Evolutionary conservation across 2,888 invertebrate genomes (phyloP).

Genomic region (Brachynemurus nebulosus): DNA sequence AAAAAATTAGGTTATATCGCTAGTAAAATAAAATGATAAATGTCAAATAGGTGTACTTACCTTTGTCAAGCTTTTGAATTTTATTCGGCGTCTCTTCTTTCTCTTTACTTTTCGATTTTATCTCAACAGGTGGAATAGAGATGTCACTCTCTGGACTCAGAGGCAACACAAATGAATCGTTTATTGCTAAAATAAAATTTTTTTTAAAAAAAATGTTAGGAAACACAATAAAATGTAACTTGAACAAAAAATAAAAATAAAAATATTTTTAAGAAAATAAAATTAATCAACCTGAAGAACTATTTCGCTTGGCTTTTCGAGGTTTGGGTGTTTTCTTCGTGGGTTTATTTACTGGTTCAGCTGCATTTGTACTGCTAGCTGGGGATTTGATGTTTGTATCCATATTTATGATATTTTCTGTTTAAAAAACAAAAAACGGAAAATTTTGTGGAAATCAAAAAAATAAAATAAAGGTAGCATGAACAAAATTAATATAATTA

Average conservation of each 20-base stretch:
- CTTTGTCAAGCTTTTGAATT: constrained; percentile 8
- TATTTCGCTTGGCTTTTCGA: constrained; percentile 6
- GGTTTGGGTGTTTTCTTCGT: neutral
- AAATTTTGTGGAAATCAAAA: neutral
- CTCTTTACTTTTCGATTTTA: neutral
- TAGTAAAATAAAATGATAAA: constrained; percentile 10
- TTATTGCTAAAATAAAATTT: neutral
- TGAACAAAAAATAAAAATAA: too few relatives aligned
- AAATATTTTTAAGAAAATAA: too few relatives aligned
- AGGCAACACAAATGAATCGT: constrained; percentile 22
- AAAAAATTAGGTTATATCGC: neutral
- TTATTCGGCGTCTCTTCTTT: constrained; percentile 3
- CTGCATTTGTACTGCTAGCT: constrained; percentile 3
- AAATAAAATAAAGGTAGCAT: neutral
- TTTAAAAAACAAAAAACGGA: neutral
- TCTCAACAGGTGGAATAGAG: constrained; percentile 21
- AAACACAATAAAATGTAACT: neutral
- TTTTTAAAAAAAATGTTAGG: neutral
- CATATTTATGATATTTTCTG: neutral
- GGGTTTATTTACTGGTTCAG: constrained; percentile 6
- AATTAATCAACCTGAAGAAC: neutral
- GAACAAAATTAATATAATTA: too few relatives aligned
- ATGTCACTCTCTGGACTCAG: constrained; percentile 32
- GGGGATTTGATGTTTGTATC: neutral
- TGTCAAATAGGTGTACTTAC: constrained; percentile 7